Percentiles rank a stretch among this genome's conserved stretches.
These are phyloP conservation scores for Epinephelus awoara DNA, from an alignment of 2,797 vertebrate genomes.

Conservation along the genomic window DNA sequence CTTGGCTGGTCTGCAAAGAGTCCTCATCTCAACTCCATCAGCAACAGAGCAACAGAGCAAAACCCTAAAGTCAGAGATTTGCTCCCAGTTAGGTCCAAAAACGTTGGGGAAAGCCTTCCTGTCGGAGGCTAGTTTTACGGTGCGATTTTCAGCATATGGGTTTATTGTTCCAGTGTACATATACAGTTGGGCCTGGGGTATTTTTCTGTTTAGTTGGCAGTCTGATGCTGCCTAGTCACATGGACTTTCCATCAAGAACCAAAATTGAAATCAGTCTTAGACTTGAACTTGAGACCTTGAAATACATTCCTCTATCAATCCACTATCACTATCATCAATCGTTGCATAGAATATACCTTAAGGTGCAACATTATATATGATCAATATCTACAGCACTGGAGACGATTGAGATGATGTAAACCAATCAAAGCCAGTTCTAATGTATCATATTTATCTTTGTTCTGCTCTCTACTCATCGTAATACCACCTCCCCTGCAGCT, in stretches of 20 bases:
- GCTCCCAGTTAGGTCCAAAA: neutral
- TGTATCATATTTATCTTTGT: conserved; percentile 44
- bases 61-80: neutral
- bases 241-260: neutral
- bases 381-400: neutral
- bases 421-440: conserved; percentile 8
- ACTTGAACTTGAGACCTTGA: neutral
- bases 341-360: neutral
- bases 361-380: neutral
- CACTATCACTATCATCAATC: neutral
- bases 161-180: neutral
- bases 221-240: too few relatives aligned
- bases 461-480: conserved; percentile 45
- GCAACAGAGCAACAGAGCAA: neutral
- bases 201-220: neutral
- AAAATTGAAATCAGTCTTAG: neutral
- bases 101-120: neutral
- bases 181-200: neutral
- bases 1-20: too few relatives aligned
- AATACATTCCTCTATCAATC: neutral
- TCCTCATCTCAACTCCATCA: too few relatives aligned
- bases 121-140: neutral
- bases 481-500: conserved; percentile 29
- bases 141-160: neutral
- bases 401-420: conserved; percentile 11